Percentiles rank a stretch among this genome's conserved stretches.
These are phyloP conservation scores for Podarcis raffonei DNA, from an alignment of 2,113 vertebrate species.

Conservation along the genomic window DNA sequence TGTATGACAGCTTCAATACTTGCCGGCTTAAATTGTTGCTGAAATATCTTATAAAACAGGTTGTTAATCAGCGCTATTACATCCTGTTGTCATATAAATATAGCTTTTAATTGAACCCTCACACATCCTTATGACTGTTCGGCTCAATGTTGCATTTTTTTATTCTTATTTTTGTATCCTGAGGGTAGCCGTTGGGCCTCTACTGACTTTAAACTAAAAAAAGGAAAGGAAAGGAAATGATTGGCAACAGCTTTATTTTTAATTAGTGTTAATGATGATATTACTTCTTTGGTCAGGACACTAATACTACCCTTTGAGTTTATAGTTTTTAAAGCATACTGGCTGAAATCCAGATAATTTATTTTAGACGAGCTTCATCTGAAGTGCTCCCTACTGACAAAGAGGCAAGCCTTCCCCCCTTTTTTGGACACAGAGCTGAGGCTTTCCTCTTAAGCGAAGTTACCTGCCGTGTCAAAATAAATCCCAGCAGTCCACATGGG, in stretches of 20 bases:
- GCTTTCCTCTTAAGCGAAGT: no score
- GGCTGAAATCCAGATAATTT: neutral
- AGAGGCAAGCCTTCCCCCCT: neutral
- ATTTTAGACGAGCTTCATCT: neutral
- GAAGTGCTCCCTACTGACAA: neutral
- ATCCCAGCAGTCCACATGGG: neutral
- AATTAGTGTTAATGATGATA: neutral
- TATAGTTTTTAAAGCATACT: neutral
- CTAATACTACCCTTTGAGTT: neutral
- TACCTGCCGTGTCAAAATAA: neutral
- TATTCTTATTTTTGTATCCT: neutral
- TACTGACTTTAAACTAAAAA: neutral
- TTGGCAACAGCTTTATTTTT: neutral
- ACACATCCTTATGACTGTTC: neutral
- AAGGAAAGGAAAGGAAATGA: neutral
- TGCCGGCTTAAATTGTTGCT: neutral
- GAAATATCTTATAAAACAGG: neutral
- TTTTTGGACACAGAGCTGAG: no score
- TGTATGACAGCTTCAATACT: neutral
- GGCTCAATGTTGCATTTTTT: neutral
- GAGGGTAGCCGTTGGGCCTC: neutral
- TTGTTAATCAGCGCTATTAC: neutral
- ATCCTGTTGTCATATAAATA: neutral
- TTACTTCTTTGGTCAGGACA: neutral
- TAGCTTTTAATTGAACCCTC: neutral